Conservation (phyloP, 2,113 vertebrate species). For the Microcebus murinus region DNA sequence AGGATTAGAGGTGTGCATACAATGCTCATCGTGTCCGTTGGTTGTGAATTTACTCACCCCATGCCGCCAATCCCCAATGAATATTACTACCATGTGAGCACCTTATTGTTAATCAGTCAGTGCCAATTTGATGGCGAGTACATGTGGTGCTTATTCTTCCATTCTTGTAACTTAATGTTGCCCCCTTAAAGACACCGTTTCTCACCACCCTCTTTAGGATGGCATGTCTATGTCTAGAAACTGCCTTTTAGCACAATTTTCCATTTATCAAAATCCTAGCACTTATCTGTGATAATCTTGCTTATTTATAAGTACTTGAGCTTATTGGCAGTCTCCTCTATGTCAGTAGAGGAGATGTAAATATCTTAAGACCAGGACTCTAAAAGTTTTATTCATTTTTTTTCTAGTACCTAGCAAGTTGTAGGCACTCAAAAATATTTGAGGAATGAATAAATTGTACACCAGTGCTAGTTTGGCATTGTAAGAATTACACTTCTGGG, state of each 20-base stretch:
- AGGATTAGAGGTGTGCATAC: too few relatives aligned
- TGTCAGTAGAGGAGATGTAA: not conserved
- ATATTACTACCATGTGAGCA: too few relatives aligned
- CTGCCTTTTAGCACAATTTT: not conserved
- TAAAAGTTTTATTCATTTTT: not conserved
- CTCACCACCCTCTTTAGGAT: not conserved
- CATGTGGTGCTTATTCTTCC: too few relatives aligned
- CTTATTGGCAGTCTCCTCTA: not conserved
- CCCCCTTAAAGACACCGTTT: not conserved
- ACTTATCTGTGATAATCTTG: not conserved
- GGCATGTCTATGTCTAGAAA: not conserved
- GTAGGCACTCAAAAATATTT: not conserved
- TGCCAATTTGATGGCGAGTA: too few relatives aligned
- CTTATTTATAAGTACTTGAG: not conserved
- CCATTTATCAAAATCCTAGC: not conserved
- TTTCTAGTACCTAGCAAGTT: not conserved
- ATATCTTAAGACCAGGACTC: not conserved
- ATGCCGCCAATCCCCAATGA: too few relatives aligned
- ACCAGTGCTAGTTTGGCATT: not conserved
- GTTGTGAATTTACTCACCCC: too few relatives aligned
- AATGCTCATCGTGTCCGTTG: too few relatives aligned
- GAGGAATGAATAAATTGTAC: not conserved
- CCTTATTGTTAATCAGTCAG: too few relatives aligned
- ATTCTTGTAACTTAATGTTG: not conserved
- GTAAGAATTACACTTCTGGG: not conserved